Conservation (phyloP, 2,797 vertebrate species). For the Furcifer pardalis region DNA sequence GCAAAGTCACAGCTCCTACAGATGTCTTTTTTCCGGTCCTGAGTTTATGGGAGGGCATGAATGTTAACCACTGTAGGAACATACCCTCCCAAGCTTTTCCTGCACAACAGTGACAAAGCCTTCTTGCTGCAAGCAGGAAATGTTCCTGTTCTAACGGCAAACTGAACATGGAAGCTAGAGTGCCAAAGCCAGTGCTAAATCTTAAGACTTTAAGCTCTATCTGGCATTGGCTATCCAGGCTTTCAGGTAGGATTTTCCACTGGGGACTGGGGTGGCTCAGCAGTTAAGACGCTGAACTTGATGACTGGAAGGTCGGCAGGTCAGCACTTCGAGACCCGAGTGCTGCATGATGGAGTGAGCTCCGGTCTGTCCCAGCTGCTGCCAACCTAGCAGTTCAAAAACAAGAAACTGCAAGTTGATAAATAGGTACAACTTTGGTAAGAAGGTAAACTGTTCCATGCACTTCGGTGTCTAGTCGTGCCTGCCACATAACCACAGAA, state of each 20-base stretch:
- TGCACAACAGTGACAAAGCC: conserved; percentile 46
- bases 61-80: conserved; percentile 44
- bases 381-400: no score
- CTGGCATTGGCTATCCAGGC: background rate
- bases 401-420: no score
- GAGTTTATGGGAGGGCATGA: conserved; percentile 50
- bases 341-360: no score
- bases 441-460: no score
- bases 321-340: no score
- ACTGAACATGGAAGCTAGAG: background rate
- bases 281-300: no score
- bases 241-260: background rate
- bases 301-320: no score
- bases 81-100: conserved; percentile 43
- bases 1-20: conserved; percentile 54
- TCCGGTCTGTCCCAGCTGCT: no score
- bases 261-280: no score
- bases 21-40: conserved; percentile 73
- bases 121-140: conserved; percentile 29
- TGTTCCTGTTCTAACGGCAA: conserved; percentile 5
- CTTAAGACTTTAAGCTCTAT: background rate
- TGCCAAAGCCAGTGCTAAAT: background rate
- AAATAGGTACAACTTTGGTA: no score
- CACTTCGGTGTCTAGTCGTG: no score
- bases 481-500: no score